phyloP scores from a whole-genome alignment of 1,140 invertebrate genomes.

The Diuraphis noxia region DNA sequence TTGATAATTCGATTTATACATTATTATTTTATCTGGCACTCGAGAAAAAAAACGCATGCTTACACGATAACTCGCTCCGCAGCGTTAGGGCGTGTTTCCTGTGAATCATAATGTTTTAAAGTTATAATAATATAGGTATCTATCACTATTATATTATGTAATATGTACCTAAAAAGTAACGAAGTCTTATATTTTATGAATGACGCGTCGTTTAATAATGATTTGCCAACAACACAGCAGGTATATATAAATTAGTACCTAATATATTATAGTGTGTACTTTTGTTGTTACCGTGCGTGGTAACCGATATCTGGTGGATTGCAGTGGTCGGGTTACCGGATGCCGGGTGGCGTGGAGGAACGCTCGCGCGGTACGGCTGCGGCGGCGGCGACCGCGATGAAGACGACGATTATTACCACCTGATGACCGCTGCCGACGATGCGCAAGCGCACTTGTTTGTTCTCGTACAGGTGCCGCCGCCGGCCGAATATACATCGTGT shows the following conservation, averaged over 20 bases:
- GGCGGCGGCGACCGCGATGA: not conserved
- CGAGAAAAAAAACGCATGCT: not conserved
- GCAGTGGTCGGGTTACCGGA: not conserved
- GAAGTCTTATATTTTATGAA: not conserved
- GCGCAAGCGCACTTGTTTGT: slow-evolving; percentile 39
- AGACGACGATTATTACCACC: slow-evolving; percentile 30
- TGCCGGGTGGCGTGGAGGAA: not conserved
- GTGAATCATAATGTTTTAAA: not conserved
- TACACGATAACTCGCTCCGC: not conserved
- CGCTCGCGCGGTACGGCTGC: not conserved
- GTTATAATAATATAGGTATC: no score
- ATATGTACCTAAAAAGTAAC: not conserved
- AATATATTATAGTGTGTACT: not conserved
- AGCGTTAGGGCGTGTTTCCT: not conserved
- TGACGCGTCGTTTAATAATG: not conserved
- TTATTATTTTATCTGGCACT: not conserved
- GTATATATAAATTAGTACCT: not conserved
- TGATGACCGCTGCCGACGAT: slow-evolving; percentile 27
- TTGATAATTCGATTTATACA: not conserved
- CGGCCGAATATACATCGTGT: not conserved
- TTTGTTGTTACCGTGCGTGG: not conserved
- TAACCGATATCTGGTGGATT: not conserved
- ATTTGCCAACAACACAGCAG: not conserved
- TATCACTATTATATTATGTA: not conserved
- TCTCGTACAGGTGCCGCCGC: slow-evolving; percentile 40